Conservation (phyloP, 2,113 vertebrate species). For the Ammodytes dubius region DNA sequence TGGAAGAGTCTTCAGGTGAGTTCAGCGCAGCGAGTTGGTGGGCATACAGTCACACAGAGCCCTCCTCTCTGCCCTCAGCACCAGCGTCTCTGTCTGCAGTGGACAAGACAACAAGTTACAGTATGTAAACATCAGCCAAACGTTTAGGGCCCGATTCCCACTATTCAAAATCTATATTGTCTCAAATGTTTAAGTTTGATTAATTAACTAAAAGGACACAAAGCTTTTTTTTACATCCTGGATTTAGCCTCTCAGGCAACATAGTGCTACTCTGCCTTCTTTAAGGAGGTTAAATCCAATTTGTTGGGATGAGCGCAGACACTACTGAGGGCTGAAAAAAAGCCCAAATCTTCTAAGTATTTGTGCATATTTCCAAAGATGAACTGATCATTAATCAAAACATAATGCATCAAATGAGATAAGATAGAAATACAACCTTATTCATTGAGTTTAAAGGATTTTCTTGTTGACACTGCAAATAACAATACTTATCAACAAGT, state of each 20-base stretch:
- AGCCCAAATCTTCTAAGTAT: too few relatives aligned
- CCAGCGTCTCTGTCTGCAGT: constrained; percentile 91
- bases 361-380: too few relatives aligned
- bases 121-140: neutral
- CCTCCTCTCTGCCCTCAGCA: constrained; percentile 92
- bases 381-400: neutral
- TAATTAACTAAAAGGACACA: neutral
- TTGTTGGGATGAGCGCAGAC: neutral
- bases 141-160: neutral
- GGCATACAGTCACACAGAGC: constrained; percentile 94
- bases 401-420: neutral
- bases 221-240: neutral
- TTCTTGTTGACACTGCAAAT: neutral
- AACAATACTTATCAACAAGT: neutral
- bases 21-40: constrained; percentile 85
- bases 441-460: neutral
- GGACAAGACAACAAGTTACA: constrained; percentile 2
- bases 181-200: neutral
- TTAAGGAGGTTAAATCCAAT: neutral
- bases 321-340: neutral
- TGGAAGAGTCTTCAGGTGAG: constrained; percentile 6
- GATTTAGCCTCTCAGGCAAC: neutral
- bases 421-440: neutral
- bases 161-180: neutral
- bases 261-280: neutral